Evolutionary conservation across 2,113 vertebrate species (phyloP).

Genomic region (Verasper variegatus): DNA sequence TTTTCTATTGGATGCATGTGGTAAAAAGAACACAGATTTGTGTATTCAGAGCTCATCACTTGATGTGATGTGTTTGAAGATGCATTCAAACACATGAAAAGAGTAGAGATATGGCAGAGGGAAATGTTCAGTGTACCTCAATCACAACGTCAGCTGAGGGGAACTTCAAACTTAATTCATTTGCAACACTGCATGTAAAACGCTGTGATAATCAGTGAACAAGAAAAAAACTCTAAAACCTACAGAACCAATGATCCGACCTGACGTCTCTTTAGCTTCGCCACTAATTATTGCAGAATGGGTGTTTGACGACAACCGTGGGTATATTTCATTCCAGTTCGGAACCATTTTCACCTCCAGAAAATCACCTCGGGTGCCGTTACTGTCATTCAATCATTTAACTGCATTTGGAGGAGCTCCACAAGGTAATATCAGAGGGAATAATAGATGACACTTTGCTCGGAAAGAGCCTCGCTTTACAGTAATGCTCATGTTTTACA

Average conservation of each 20-base stretch:
- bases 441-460: background rate
- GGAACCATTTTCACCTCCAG: background rate
- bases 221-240: background rate
- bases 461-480: background rate
- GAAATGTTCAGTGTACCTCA: background rate
- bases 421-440: constrained; percentile 14
- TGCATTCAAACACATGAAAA: background rate
- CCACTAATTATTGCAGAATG: background rate
- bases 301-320: background rate
- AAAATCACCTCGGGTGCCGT: constrained; percentile 3
- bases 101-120: background rate
- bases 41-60: background rate
- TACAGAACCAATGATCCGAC: background rate
- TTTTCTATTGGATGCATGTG: no score
- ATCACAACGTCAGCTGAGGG: background rate
- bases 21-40: background rate
- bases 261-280: background rate
- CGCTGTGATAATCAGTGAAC: background rate
- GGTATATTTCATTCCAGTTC: background rate
- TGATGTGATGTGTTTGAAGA: background rate
- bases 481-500: background rate
- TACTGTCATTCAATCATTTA: constrained; percentile 21
- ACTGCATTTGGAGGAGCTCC: constrained; percentile 2
- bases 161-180: background rate
- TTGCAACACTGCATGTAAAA: background rate